Base-by-base conservation (phyloP, 2,888 invertebrate genomes). In the Furcula furcula region DNA sequence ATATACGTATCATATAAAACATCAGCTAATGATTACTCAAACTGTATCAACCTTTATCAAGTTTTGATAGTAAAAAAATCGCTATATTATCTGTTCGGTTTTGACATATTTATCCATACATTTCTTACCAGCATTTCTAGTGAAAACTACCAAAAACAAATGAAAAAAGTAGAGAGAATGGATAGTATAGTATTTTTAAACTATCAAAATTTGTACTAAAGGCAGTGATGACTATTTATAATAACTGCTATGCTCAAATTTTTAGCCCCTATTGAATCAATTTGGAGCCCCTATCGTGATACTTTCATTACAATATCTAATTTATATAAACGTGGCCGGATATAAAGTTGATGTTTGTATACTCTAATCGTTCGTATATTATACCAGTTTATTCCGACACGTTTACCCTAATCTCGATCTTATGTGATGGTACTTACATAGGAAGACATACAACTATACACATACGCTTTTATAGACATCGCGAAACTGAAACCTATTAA, bases 361-460 rank as follows among this genome's bases (percentile, higher is more conserved):
- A 77, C 77, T 81, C 76, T 82, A 72, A 67, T 73, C 75, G 70
- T 65, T 42, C 55, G 57, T 11, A 11, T 18, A 54, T 57, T 60
- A 48, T 57, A 63, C 55, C 64, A n/a, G 63, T 44, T 65, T 62
- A 69, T 44, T 62, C 68, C 59, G 65, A 65, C 62, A 63, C 41
- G 41, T 61, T 66, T 66, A 76, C 56, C 54, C 71, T 73, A 74
- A 65, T 66, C 58, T 66, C 65, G 73, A 62, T 65, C 67, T 68
- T 67, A 70, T 55, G 59, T 63, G 75, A 73, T 75, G 76, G 75
- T 76, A 76, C 83, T 83, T 82, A 85, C 79, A 79, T 77, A 84
- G 88, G 87, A 87, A 88, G 87, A 87, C 87, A 78, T 82, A 84
- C 78, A 82, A 65, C 80, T 80, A 78, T 73, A 78, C 71, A 81